Evolutionary conservation across 2,888 invertebrate genomes (phyloP).

Genomic region (Gandaritis pyraliata): DNA sequence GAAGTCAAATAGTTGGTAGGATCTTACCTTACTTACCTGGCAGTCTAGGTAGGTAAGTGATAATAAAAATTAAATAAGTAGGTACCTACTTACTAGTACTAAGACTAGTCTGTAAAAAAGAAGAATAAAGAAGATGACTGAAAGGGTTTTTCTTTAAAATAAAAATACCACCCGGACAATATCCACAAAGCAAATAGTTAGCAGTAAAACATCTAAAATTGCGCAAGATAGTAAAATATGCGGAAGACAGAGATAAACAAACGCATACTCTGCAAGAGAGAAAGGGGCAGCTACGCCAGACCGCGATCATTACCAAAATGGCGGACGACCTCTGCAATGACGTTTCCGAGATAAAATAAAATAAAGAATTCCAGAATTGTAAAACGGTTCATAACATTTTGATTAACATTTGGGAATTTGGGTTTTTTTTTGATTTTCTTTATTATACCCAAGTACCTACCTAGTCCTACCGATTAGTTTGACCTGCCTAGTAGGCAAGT

Average conservation of each 20-base stretch:
- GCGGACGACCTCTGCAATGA: constrained; percentile 33
- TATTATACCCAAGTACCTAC: too few relatives aligned
- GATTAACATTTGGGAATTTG: not conserved
- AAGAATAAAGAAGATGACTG: constrained; percentile 11
- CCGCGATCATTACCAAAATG: constrained; percentile 31
- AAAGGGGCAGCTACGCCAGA: constrained; percentile 24
- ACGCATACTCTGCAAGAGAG: constrained; percentile 4
- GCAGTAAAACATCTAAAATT: not conserved
- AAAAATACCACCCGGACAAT: not conserved
- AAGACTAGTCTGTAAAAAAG: not conserved
- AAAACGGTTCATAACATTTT: constrained; percentile 1
- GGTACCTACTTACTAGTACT: too few relatives aligned
- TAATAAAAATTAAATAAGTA: too few relatives aligned
- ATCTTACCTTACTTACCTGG: too few relatives aligned
- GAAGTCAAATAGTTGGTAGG: too few relatives aligned
- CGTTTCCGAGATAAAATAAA: constrained; percentile 26
- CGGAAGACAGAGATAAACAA: constrained; percentile 21
- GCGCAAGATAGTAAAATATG: constrained; percentile 20
- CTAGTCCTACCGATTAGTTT: too few relatives aligned
- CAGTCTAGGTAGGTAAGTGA: not conserved
- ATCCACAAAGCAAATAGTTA: not conserved
- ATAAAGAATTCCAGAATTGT: constrained; percentile 11
- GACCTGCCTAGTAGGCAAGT: too few relatives aligned
- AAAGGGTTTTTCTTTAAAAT: not conserved
- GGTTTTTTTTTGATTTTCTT: not conserved